Evolutionary conservation across 2,797 vertebrate genomes (phyloP).

Genomic region (Ceryle rudis): DNA sequence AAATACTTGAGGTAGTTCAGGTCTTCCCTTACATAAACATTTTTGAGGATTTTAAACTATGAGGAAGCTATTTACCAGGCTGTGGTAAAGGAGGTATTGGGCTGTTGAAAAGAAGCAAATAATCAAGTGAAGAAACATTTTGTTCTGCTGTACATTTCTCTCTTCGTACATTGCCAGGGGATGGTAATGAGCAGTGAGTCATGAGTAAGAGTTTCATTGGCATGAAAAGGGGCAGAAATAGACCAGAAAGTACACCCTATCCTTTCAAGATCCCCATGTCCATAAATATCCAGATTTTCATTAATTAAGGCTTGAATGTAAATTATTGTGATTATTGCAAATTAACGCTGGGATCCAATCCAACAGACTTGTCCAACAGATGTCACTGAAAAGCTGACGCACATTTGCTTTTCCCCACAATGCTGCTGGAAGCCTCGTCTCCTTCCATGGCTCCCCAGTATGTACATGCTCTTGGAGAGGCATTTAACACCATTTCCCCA

Average conservation of each 20-base stretch:
- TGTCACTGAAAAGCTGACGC: not conserved
- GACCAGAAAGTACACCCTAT: not conserved
- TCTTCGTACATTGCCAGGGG: not conserved
- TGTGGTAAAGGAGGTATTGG: not conserved
- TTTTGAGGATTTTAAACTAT: not conserved
- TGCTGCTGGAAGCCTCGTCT: not conserved
- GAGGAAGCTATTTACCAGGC: not conserved
- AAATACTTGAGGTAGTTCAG: not conserved
- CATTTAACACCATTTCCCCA: not conserved
- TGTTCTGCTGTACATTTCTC: conserved; percentile 18
- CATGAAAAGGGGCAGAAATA: conserved; percentile 36
- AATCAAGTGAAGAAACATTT: not conserved
- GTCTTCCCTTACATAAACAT: not conserved
- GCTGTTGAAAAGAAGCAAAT: not conserved
- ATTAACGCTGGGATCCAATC: conserved; percentile 18
- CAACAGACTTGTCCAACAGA: not conserved
- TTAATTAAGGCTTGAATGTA: conserved; percentile 2
- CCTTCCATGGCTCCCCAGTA: not conserved
- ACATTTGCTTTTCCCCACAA: not conserved
- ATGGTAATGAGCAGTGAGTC: conserved; percentile 45
- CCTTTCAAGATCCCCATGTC: not conserved
- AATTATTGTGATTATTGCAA: conserved; percentile 40
- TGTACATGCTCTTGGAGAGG: not conserved
- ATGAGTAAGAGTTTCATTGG: not conserved
- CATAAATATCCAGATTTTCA: not conserved